Evolutionary conservation across 2,113 vertebrate genomes (phyloP).

Genomic region (Macroglossus sobrinus): DNA sequence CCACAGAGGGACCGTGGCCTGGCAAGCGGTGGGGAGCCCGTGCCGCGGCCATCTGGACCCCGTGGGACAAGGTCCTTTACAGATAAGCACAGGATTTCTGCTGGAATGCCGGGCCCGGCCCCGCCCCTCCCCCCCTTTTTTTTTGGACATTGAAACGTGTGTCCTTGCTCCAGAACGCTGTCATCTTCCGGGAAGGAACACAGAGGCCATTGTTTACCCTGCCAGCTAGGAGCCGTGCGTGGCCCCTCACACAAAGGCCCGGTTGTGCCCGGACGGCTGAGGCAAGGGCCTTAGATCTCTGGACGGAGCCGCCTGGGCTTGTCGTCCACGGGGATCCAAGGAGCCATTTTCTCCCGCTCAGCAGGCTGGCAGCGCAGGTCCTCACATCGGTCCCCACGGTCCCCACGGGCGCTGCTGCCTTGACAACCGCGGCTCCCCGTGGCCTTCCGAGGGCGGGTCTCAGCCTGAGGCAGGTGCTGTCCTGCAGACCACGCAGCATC

Average conservation of each 20-base stretch:
- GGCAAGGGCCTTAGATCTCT: not conserved
- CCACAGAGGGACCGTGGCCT: not conserved
- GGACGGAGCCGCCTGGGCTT: not conserved
- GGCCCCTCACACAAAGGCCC: slow-evolving; percentile 54
- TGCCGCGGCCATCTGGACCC: not conserved
- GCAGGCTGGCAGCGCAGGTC: rapidly evolving
- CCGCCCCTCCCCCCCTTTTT: not conserved
- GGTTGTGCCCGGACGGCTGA: not conserved
- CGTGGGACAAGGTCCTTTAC: not conserved
- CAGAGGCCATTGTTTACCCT: slow-evolving; percentile 54
- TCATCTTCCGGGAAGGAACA: slow-evolving; percentile 57
- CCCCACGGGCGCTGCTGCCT: no score
- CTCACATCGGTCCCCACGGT: rapidly evolving
- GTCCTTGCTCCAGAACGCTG: not conserved
- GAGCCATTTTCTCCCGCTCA: rapidly evolving
- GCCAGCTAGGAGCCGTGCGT: slow-evolving; percentile 21
- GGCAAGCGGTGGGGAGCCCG: not conserved
- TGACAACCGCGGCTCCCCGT: no score
- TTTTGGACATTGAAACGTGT: not conserved
- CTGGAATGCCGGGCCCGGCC: slow-evolving; percentile 2
- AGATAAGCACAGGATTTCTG: not conserved
- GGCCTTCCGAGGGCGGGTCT: not conserved
- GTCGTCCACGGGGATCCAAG: not conserved
- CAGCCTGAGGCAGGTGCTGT: not conserved
- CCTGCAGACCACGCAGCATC: no score